Conservation (phyloP, 2,888 invertebrate genomes). For the Rhorus exstirpatorius region DNA sequence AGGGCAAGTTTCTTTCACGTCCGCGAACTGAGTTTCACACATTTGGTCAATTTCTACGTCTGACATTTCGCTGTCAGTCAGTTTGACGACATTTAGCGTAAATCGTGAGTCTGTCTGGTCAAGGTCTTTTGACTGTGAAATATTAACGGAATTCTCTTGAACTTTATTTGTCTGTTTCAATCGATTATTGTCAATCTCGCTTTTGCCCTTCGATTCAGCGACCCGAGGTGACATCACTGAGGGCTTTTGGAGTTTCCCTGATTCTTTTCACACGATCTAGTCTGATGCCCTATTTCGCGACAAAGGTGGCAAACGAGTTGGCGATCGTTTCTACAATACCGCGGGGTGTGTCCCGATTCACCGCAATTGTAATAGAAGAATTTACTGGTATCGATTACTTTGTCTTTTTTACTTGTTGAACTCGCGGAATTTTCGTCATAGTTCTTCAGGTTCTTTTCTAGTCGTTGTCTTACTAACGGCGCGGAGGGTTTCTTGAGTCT, state of each 20-base stretch:
- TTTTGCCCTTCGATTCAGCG: slow-evolving; percentile 30
- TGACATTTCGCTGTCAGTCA: slow-evolving; percentile 5
- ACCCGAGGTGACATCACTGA: slow-evolving; percentile 38
- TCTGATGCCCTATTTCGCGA: slow-evolving; percentile 32
- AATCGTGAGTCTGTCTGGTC: neutral
- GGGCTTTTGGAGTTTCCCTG: slow-evolving; percentile 51
- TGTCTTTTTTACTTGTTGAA: too few species aligned
- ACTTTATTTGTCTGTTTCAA: slow-evolving; percentile 2
- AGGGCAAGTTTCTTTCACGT: slow-evolving; percentile 1
- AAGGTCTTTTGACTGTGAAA: slow-evolving; percentile 1
- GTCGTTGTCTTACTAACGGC: slow-evolving; percentile 20
- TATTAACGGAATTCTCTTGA: neutral
- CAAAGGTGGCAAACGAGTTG: slow-evolving; percentile 18
- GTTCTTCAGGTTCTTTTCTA: neutral
- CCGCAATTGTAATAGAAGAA: too few species aligned
- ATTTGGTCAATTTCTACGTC: slow-evolving; percentile 2
- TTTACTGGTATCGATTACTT: too few species aligned
- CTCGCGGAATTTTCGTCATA: neutral
- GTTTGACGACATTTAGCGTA: neutral
- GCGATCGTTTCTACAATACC: neutral
- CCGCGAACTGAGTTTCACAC: neutral
- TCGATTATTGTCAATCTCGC: slow-evolving; percentile 17
- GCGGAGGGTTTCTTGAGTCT: slow-evolving; percentile 9
- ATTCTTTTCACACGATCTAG: slow-evolving; percentile 1
- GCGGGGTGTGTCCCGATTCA: too few species aligned